Evolutionary conservation across 2,113 vertebrate species (phyloP), one percentile per base, ranked within the genome.

Genomic region (Nothoprocta pentlandii): DNA sequence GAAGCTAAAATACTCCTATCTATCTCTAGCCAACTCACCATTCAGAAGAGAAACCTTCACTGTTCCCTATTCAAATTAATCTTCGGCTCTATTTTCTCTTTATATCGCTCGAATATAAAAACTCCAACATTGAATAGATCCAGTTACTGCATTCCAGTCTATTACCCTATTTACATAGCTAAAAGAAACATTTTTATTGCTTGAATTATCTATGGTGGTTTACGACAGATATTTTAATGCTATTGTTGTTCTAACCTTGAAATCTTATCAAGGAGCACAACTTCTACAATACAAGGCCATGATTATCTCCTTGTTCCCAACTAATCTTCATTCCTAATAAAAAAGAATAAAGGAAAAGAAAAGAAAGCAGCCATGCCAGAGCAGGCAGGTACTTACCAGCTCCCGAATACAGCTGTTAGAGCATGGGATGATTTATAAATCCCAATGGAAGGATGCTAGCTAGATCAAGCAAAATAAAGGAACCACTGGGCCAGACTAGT

Each of bases 161-260:
- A 81, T 80, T 77, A 75, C 87, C 92, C 80, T 51, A 86, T 96
- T 97, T 96, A 87, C 93, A 96, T 63, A 49, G 78, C 91, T 89
- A 89, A 96, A 93, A 93, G 68, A 42, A 87, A 91, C 51, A 3
- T 28, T 92, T 96, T 95, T 85, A 96, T 71, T 86, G 93, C 85
- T 21, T 17, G 76, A 94, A 94, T 94, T 79, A 94, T 85, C 84
- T 77, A 2, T 9, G 80, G 80, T 44, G 26, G 51, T 92, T 94
- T 80, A 85, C 8, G 3, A 80, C 41, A 12, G 91, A 87, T 91
- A 95, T 92, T 95, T 95, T 93, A 80, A 84, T 3, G 32, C 76
- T 76, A 68, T 85, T 87, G 25, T 78, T 82, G 83, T 58, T 93
- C 78, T 87, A 96, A 94, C 94, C 94, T 96, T 96, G 94, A 94